Evolutionary conservation across 2,888 invertebrate genomes (phyloP).

Genomic region (Cephus sareptanus): DNA sequence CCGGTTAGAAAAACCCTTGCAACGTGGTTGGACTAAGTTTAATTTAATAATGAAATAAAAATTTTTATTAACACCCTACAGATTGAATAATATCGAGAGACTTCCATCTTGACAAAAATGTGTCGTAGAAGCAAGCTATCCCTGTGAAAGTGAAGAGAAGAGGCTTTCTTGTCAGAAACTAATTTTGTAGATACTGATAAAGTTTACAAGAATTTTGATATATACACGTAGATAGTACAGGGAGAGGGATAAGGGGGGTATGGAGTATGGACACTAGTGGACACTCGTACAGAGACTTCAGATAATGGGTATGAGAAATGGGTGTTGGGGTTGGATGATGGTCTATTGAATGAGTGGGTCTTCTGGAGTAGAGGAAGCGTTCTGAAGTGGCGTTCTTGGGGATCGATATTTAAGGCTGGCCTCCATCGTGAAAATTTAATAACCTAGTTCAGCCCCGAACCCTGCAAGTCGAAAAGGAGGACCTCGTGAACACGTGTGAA

Average conservation of each 20-base stretch:
- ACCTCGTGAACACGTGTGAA: neutral
- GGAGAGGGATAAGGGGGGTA: neutral
- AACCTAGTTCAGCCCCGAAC: slow-evolving; percentile 41
- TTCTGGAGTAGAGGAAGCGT: neutral
- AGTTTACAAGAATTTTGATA: slow-evolving; percentile 22
- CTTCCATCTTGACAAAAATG: neutral
- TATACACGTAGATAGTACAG: neutral
- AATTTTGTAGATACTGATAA: slow-evolving; percentile 36
- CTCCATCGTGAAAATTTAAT: slow-evolving; percentile 55
- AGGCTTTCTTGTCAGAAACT: slow-evolving; percentile 31
- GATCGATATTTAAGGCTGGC: slow-evolving; percentile 56
- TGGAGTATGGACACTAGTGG: neutral
- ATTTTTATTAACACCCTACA: neutral
- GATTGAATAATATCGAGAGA: neutral
- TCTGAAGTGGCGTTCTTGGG: slow-evolving; percentile 2
- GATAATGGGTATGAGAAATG: neutral
- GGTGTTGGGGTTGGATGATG: neutral
- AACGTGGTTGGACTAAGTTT: neutral
- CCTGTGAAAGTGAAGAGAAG: slow-evolving; percentile 27
- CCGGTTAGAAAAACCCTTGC: neutral
- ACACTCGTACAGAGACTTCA: neutral
- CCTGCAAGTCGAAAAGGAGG: slow-evolving; percentile 37
- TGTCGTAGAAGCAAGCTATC: neutral
- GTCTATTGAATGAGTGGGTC: neutral
- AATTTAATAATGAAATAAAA: neutral